Percentiles rank a stretch among this genome's conserved stretches.
Evolutionary conservation across 2,113 vertebrate species (phyloP).

Genomic region (Pica pica): DNA sequence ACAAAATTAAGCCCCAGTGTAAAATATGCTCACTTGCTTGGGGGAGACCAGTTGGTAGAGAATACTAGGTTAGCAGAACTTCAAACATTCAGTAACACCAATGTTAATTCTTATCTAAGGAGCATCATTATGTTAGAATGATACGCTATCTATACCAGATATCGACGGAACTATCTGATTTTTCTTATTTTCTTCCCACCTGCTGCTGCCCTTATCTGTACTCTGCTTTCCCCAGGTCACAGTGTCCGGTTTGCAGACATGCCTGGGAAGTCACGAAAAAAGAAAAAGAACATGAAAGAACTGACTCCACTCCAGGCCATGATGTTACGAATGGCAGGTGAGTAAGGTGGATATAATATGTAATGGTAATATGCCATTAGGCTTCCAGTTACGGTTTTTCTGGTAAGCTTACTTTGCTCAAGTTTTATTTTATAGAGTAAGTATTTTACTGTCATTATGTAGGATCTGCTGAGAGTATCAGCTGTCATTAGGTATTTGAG

Average conservation of each 20-base stretch:
- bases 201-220: fast-evolving
- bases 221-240: conserved; percentile 65
- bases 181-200: neutral
- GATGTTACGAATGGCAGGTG: conserved; percentile 98
- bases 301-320: conserved; percentile 96
- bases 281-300: conserved; percentile 91
- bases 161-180: fast-evolving
- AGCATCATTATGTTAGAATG: neutral
- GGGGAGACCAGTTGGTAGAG: neutral
- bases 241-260: conserved; percentile 93
- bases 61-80: neutral
- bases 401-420: neutral
- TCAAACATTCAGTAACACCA: neutral
- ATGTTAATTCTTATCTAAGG: neutral
- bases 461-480: neutral
- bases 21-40: neutral
- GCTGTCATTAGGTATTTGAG: neutral
- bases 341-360: neutral
- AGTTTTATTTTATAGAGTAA: neutral
- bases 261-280: conserved; percentile 81
- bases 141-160: fast-evolving
- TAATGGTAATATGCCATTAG: neutral
- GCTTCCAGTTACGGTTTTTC: neutral
- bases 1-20: neutral
- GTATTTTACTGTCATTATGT: neutral